Base-by-base conservation (phyloP, 2,888 invertebrate genomes). In the Rhabditoides inermis region DNA sequence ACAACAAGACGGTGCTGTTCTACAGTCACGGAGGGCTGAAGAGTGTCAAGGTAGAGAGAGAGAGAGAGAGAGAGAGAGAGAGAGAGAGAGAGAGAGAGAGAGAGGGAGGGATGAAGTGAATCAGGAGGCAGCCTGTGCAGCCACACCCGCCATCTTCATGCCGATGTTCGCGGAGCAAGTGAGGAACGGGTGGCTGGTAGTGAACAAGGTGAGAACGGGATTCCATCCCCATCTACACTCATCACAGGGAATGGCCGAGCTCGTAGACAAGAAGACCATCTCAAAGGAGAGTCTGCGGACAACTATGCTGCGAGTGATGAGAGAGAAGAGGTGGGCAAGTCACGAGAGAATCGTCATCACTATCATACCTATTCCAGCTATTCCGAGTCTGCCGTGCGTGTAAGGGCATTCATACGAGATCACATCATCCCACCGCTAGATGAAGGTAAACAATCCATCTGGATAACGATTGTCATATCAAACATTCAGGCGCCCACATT, bases 111-210 rank as follows among this genome's bases (percentile, higher is more conserved):
- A n/a, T n/a, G n/a, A n/a, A n/a, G n/a, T n/a, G n/a, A n/a, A n/a
- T n/a, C n/a, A n/a, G n/a, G n/a, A 58, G 45, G 58, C 58, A 1
- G 55, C 49, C 1, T 58, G 58, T 37, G 49, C 58, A 3, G 55
- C 54, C 1, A 55, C 52, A 6, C 58, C 58, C 1, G 54, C 58
- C 0, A 41, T 58, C 26, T 58, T 55, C 35, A 58, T 58, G 58
- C 58, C 58, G 47, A 58, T 58, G 58, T 58, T 58, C 35, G 58
- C 55, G 1, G 58, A 58, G 26, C 58, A 58, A 42, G 55, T 55
- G 54, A 55, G 58, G 30, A 58, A 58, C 26, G 55, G 54, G 25
- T 58, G 58, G 58, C 46, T 58, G 15, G 58, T 55, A 4, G 55
- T 55, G 26, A 44, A 48, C 35, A 57, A 57, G 32, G 57, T 32